phyloP scores from a whole-genome alignment of 2,797 vertebrate genomes.

The Acanthurus lineatus region DNA sequence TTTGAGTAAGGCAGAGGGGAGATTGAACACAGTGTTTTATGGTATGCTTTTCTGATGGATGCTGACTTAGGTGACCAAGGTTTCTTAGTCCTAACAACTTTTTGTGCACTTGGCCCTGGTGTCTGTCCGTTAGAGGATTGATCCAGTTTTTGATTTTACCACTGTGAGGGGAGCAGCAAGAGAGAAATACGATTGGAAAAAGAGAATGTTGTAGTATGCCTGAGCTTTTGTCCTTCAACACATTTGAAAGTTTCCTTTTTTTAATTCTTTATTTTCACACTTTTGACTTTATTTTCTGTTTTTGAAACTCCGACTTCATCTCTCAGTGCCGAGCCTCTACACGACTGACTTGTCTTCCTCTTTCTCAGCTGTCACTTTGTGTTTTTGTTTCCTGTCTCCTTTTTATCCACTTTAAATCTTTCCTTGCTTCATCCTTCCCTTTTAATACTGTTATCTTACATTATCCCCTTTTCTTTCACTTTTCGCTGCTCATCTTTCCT shows the following conservation, averaged over 20 bases:
- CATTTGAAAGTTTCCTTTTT: conserved; percentile 27
- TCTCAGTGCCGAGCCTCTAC: conserved; percentile 21
- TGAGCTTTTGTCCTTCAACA: conserved; percentile 34
- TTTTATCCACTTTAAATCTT: not conserved
- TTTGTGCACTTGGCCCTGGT: not conserved
- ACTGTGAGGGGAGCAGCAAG: not conserved
- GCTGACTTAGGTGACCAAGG: conserved; percentile 40
- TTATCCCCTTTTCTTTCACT: not conserved
- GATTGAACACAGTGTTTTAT: conserved; percentile 58
- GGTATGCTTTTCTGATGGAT: conserved; percentile 33
- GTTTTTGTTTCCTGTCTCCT: conserved; percentile 22
- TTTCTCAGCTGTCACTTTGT: conserved; percentile 31
- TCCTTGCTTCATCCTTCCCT: not conserved
- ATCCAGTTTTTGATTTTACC: conserved; percentile 41
- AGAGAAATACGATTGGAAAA: conserved; percentile 4
- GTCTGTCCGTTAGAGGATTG: conserved; percentile 20
- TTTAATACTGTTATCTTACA: not conserved
- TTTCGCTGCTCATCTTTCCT: not conserved
- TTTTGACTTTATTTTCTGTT: conserved; percentile 18
- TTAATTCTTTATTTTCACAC: conserved; percentile 28
- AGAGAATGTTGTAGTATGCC: conserved; percentile 1
- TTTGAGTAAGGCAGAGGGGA: conserved; percentile 12
- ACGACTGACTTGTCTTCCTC: conserved; percentile 9
- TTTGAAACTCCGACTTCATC: conserved; percentile 22
- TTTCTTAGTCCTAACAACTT: conserved; percentile 31